phyloP scores from a whole-genome alignment of 2,888 invertebrate species.

The Bruchidius siliquastri region DNA sequence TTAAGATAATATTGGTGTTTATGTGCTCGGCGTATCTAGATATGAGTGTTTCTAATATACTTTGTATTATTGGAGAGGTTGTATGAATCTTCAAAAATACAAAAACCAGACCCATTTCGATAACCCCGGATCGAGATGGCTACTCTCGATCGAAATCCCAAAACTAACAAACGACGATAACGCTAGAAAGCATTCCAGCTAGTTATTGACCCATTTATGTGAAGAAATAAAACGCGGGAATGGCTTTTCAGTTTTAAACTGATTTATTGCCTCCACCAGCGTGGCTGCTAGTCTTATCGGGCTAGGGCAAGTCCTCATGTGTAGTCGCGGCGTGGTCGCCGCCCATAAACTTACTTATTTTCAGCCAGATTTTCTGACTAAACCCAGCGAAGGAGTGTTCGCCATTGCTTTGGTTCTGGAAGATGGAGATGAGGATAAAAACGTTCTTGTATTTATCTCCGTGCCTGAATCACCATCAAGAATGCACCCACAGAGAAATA shows the following conservation, averaged over 20 bases:
- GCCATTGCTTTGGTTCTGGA: constrained; percentile 21
- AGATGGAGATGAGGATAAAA: too few species aligned
- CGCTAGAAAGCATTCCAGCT: not conserved
- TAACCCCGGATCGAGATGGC: not conserved
- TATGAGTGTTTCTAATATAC: too few species aligned
- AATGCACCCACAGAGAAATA: not conserved
- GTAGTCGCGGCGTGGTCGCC: constrained; percentile 27
- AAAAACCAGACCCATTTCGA: not conserved
- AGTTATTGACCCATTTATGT: not conserved
- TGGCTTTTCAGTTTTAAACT: not conserved
- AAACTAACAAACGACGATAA: not conserved
- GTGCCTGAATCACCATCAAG: too few species aligned
- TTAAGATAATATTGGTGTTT: too few species aligned
- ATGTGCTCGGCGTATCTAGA: too few species aligned
- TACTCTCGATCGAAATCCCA: not conserved
- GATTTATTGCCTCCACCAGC: not conserved
- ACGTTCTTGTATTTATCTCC: too few species aligned
- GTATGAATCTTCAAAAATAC: not conserved
- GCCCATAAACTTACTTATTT: constrained; percentile 30
- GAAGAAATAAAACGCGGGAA: not conserved
- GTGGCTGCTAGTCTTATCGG: not conserved
- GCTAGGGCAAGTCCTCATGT: constrained; percentile 10
- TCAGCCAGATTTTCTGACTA: constrained; percentile 30
- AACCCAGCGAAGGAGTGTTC: constrained; percentile 20
- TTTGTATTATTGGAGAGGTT: too few species aligned